These are phyloP conservation scores for Cebus imitator DNA, from an alignment of 2,113 vertebrate genomes.

Conservation along the genomic window DNA sequence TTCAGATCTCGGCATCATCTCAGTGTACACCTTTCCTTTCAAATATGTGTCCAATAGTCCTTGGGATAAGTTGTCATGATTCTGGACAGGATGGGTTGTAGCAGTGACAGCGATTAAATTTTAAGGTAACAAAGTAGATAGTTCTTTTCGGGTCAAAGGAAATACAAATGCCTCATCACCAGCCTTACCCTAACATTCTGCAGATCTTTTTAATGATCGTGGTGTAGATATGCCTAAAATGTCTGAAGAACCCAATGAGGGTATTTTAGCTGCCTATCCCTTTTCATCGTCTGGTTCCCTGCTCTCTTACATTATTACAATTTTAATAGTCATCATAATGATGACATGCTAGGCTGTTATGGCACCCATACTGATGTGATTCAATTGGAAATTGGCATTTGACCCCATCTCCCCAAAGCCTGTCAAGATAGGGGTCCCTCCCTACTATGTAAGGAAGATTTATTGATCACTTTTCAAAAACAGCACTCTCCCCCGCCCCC, in stretches of 20 bases:
- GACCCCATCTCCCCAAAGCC: neutral
- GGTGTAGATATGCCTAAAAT: neutral
- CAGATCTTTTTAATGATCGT: neutral
- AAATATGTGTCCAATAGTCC: neutral
- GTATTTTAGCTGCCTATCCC: neutral
- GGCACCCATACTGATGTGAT: neutral
- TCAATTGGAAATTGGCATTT: constrained; percentile 2
- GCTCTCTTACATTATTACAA: neutral
- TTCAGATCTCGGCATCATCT: neutral
- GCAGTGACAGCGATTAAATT: neutral
- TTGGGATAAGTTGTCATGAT: neutral
- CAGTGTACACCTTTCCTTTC: neutral
- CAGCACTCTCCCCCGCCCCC: neutral
- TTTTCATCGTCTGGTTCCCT: neutral
- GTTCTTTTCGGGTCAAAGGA: neutral
- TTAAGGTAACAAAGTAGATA: constrained; percentile 1
- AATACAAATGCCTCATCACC: neutral
- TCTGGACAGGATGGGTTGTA: neutral
- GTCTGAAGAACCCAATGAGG: neutral
- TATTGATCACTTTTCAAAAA: neutral
- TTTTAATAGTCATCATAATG: neutral
- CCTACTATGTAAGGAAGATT: neutral
- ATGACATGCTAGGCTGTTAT: neutral
- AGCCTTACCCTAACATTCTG: neutral
- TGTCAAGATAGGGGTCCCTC: neutral